phyloP scores from a whole-genome alignment of 2,888 invertebrate species.

The Caenorhabditis imperialis region DNA sequence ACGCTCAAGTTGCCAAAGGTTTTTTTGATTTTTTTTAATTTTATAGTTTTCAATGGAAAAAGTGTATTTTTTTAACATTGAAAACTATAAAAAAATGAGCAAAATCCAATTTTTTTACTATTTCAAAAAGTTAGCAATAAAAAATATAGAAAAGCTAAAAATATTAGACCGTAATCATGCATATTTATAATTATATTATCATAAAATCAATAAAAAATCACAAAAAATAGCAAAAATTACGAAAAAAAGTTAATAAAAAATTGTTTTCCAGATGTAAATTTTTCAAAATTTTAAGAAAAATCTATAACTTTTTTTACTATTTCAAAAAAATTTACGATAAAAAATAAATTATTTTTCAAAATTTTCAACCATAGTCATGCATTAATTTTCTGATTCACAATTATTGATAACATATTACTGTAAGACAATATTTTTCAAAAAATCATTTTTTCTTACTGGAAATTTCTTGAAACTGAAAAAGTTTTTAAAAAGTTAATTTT shows the following conservation, averaged over 20 bases:
- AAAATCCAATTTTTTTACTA: too few relatives aligned
- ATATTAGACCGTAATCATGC: too few relatives aligned
- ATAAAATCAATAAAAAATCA: too few relatives aligned
- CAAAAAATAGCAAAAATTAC: too few relatives aligned
- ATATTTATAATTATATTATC: too few relatives aligned
- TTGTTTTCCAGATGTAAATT: neutral
- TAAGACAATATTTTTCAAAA: neutral
- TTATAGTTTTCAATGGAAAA: neutral
- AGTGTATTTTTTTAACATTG: too few relatives aligned
- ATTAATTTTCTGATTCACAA: neutral
- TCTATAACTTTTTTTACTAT: too few relatives aligned
- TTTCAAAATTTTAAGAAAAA: neutral
- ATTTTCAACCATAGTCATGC: neutral
- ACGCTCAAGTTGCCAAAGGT: constrained; percentile 58
- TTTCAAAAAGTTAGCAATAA: too few relatives aligned
- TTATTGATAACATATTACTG: neutral
- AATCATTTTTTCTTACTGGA: neutral
- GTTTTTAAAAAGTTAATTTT: neutral
- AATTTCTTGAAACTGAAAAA: neutral
- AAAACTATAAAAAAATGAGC: too few relatives aligned
- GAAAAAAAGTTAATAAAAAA: neutral
- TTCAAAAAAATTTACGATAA: too few relatives aligned
- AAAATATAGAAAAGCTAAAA: too few relatives aligned
- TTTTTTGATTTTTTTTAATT: constrained; percentile 19
- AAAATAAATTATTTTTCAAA: neutral